A percentile compares a stretch with the other conserved stretches of the same genome.
Evolutionary conservation across 2,113 vertebrate species (phyloP).

Genomic region (Alligator sinensis): DNA sequence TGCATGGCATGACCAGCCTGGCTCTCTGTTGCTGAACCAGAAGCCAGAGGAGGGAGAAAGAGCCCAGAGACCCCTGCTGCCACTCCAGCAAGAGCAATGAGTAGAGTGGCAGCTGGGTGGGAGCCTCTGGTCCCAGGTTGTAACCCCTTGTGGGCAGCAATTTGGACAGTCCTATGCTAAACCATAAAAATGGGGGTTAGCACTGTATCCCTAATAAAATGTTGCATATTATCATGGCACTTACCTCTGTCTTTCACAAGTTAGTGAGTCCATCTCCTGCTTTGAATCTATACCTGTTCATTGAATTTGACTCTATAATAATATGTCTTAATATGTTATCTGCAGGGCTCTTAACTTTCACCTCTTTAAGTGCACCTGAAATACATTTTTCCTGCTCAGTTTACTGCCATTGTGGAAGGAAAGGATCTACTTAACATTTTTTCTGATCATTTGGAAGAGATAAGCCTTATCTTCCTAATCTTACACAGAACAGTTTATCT

Average conservation of each 20-base stretch:
- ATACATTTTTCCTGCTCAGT: not conserved
- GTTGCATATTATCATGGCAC: rapidly evolving
- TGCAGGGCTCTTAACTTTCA: not conserved
- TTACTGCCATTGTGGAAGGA: not conserved
- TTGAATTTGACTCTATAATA: not conserved
- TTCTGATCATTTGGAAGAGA: not conserved
- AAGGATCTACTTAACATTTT: not conserved
- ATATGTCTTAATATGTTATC: not conserved
- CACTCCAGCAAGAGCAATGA: too few species aligned
- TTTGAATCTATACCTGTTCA: not conserved
- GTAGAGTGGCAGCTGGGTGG: too few species aligned
- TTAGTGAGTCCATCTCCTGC: not conserved
- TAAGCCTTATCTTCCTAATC: not conserved
- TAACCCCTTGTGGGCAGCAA: too few species aligned
- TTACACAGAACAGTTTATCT: not conserved
- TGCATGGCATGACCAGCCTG: too few species aligned
- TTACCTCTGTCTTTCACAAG: not conserved
- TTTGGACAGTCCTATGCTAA: not conserved
- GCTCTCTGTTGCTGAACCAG: too few species aligned
- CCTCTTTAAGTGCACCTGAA: not conserved
- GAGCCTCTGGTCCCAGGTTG: too few species aligned
- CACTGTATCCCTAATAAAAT: not conserved
- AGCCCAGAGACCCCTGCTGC: too few species aligned
- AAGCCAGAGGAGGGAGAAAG: too few species aligned
- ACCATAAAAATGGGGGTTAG: not conserved